Evolutionary conservation across 2,797 vertebrate genomes (phyloP).

Genomic region (Manis pentadactyla): DNA sequence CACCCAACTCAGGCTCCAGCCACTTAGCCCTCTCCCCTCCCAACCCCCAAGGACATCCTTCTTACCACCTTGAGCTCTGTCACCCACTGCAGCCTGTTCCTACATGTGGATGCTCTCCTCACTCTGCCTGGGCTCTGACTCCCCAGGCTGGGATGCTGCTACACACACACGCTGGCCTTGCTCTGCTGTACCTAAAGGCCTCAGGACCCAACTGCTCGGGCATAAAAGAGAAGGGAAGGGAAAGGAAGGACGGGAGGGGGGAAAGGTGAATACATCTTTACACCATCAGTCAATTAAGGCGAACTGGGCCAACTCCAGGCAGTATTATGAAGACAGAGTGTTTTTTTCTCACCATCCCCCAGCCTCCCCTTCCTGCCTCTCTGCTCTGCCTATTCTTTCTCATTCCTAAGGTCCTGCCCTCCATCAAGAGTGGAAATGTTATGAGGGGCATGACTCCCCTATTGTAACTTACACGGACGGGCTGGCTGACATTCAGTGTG

Average conservation of each 20-base stretch:
- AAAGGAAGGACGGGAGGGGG: background rate
- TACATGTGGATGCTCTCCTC: background rate
- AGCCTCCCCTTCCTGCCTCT: background rate
- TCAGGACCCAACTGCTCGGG: background rate
- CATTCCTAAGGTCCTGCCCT: background rate
- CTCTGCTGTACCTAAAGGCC: background rate
- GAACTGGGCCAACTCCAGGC: background rate
- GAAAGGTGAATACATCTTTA: background rate
- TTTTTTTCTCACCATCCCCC: background rate
- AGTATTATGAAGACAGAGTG: background rate
- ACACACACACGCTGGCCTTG: background rate
- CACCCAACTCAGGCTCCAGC: background rate
- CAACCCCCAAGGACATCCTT: background rate
- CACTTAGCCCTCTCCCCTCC: background rate
- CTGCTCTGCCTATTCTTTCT: background rate
- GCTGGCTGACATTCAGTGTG: background rate
- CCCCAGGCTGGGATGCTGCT: background rate
- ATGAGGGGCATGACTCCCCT: background rate
- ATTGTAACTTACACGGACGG: background rate
- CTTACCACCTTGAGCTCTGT: background rate
- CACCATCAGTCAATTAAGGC: background rate
- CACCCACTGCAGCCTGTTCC: background rate
- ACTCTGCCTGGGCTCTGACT: background rate
- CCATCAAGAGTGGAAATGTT: background rate
- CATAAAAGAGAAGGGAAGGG: background rate